phyloP scores from a whole-genome alignment of 2,888 invertebrate genomes.

The Tetheella fluctuosa region DNA sequence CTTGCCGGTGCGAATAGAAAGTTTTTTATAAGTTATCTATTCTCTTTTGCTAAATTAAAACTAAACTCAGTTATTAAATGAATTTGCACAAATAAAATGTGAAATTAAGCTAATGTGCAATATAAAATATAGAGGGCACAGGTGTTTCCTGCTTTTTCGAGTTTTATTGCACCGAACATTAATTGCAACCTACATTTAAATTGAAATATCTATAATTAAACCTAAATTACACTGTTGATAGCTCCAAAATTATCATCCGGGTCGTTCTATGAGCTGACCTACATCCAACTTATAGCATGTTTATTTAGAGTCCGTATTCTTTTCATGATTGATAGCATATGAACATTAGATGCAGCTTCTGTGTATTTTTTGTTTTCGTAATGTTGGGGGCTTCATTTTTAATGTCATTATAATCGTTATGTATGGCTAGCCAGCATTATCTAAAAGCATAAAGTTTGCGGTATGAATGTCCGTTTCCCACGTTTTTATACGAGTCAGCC shows the following conservation, averaged over 20 bases:
- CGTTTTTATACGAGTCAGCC: background rate
- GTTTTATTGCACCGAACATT: background rate
- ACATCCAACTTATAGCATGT: background rate
- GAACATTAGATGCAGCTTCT: background rate
- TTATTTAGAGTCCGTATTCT: background rate
- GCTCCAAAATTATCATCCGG: background rate
- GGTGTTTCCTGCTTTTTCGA: conserved; percentile 6
- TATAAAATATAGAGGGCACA: conserved; percentile 6
- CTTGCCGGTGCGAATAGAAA: conserved; percentile 3
- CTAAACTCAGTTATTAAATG: background rate
- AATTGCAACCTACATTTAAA: background rate
- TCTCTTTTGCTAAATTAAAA: background rate
- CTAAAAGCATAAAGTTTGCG: background rate
- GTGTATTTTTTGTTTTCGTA: background rate
- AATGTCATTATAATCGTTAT: background rate
- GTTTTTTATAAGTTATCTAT: background rate
- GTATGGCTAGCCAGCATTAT: background rate
- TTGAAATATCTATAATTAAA: conserved; percentile 1
- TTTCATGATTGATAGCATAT: background rate
- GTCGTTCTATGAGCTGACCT: background rate
- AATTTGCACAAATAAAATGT: background rate
- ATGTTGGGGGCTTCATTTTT: background rate
- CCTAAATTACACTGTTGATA: conserved; percentile 1
- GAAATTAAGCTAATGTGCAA: background rate
- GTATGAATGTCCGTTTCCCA: background rate